Base-by-base conservation (phyloP, 2,888 invertebrate species). In the Coleophora deauratella region DNA sequence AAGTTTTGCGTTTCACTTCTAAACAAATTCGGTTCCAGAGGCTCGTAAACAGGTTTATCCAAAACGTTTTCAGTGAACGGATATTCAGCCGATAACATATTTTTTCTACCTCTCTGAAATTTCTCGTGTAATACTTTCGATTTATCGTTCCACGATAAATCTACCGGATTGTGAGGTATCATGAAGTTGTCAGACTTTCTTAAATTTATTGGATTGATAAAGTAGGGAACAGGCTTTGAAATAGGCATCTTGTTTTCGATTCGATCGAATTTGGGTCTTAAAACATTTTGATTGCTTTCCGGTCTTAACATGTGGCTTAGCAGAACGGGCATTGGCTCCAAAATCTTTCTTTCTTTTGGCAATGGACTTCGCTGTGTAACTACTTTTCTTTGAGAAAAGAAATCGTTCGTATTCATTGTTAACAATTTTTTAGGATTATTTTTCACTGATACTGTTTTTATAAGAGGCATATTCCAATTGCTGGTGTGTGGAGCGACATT, bases 331-430 rank as follows among this genome's bases (percentile, higher is more conserved):
- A 27, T 4, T 7, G 10, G 12, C 10, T 27, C 27, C 10, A 35
- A 3, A 4, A 21, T 21, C 21, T 3, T 21, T 3, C 3, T 2
- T 12, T 10, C 11, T 13, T 8, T 30, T 30, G 37, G 37, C 8
- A 8, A 10, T 30, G 6, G 6, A 21, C 6, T 21, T 21, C 41
- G 36, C 10, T 44, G 57, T 33, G 50, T 54, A 9, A 47, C 35
- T 31, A 53, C 46, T 10, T 52, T 55, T 41, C 57, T 54, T 37
- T 56, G 52, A 1, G 61, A 57, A 31, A 67, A 61, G 37, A 71
- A 69, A 32, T 68, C 62, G 37, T 61, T 48, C 3, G 66, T 60
- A 27, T 71, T 58, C 50, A 63, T 60, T 9, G 57, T 51, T 8
- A 60, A 45, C 8, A 63, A 48, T 13, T 60, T 51, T 36, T 55